phyloP scores from a whole-genome alignment of 2,888 invertebrate genomes.

The Hirtodrosophila histrioides region DNA sequence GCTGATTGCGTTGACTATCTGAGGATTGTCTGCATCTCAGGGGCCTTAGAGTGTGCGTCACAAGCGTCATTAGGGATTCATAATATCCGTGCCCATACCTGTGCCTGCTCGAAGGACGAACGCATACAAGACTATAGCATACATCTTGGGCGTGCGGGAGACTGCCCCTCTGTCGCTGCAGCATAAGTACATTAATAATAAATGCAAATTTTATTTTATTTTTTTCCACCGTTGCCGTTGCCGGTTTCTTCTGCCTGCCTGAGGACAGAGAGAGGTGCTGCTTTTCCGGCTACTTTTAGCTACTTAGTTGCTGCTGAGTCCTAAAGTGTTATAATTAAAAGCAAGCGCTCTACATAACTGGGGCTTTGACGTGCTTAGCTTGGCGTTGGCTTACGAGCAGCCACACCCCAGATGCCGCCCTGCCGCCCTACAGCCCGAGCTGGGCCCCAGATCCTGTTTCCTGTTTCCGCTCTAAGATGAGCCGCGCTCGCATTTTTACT shows the following conservation, averaged over 20 bases:
- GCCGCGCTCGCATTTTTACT: constrained; percentile 53
- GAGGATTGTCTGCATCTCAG: constrained; percentile 40
- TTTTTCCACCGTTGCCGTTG: constrained; percentile 9
- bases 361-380: constrained; percentile 24
- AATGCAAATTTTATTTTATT: constrained; percentile 72
- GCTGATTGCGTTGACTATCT: constrained; percentile 44
- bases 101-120: constrained; percentile 9
- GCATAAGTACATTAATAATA: constrained; percentile 73
- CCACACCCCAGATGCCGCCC: no score
- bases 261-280: not conserved
- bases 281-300: constrained; percentile 53
- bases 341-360: constrained; percentile 29
- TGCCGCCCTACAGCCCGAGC: no score
- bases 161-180: constrained; percentile 28
- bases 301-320: constrained; percentile 47
- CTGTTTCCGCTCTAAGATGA: constrained; percentile 51
- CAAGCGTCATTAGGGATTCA: constrained; percentile 65
- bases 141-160: constrained; percentile 26
- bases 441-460: constrained; percentile 3
- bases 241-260: constrained; percentile 1
- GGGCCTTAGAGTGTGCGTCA: constrained; percentile 29
- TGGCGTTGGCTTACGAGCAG: constrained; percentile 5
- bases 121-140: constrained; percentile 58
- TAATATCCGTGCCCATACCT: constrained; percentile 42
- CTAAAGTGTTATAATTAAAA: constrained; percentile 74